A percentile compares a stretch with the other conserved stretches of the same genome.
Evolutionary conservation across 2,888 invertebrate species (phyloP).

Genomic region (Caenorhabditis sp.): DNA sequence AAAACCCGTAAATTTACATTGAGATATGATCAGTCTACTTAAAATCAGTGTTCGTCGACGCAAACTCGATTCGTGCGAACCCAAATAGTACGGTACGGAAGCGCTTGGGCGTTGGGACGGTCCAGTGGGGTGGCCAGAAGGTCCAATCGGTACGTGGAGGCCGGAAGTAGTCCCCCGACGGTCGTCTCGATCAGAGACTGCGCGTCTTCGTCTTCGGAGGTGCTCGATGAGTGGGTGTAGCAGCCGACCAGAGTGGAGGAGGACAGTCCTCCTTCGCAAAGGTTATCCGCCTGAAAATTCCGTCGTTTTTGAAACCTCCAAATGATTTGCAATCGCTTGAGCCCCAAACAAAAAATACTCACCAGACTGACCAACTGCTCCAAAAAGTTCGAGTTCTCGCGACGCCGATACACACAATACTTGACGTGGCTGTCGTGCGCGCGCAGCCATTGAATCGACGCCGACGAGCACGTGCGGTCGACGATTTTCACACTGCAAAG

Average conservation of each 20-base stretch:
- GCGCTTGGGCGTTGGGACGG: constrained; percentile 56
- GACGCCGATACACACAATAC: constrained; percentile 69
- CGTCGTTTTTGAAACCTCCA: too few species aligned
- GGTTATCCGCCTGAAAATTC: constrained; percentile 61
- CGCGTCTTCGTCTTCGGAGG: constrained; percentile 9
- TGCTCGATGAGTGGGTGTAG: constrained; percentile 60
- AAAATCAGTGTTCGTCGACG: too few species aligned
- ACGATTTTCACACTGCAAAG: constrained; percentile 65
- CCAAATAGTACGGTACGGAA: constrained; percentile 73
- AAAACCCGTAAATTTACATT: constrained; percentile 13
- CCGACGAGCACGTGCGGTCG: constrained; percentile 56
- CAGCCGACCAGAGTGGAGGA: constrained; percentile 66
- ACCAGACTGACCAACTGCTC: constrained; percentile 69
- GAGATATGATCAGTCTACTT: not conserved
- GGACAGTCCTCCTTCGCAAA: constrained; percentile 61
- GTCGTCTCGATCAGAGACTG: constrained; percentile 68
- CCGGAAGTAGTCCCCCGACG: constrained; percentile 57
- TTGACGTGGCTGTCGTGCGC: constrained; percentile 60
- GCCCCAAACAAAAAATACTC: constrained; percentile 6
- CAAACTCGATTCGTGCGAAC: constrained; percentile 56
- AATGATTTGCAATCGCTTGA: too few species aligned
- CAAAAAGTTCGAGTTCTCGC: constrained; percentile 61
- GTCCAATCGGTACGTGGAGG: constrained; percentile 67
- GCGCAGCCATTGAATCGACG: constrained; percentile 68
- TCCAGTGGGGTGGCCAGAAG: constrained; percentile 65